Percentiles rank a stretch among this genome's conserved stretches.
Conservation (phyloP, 2,797 vertebrate genomes). For the Argya squamiceps region DNA sequence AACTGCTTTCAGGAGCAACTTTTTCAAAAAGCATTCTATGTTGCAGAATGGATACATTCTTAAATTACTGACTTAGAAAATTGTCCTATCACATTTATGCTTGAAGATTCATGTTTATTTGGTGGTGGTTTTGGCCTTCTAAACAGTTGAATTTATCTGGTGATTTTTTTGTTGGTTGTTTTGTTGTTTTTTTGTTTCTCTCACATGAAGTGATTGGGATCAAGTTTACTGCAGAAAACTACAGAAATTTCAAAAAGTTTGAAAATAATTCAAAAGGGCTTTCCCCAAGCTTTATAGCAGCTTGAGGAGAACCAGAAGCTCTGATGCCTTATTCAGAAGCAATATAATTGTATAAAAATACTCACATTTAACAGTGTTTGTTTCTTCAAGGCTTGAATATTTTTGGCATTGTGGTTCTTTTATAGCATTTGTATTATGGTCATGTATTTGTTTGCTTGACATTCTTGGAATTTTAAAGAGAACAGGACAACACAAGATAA, state of each 20-base stretch:
- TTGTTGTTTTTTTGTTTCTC: neutral
- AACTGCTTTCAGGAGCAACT: neutral
- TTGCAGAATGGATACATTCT: neutral
- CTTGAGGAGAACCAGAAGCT: neutral
- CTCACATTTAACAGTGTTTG: neutral
- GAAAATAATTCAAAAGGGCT: neutral
- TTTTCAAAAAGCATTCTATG: neutral
- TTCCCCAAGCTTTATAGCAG: neutral
- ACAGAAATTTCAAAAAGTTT: neutral
- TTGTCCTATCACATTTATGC: neutral
- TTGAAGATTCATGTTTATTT: neutral
- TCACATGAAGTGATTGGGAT: neutral
- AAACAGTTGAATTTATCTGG: neutral
- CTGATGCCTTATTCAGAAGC: neutral
- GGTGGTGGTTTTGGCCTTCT: neutral
- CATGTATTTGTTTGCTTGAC: neutral
- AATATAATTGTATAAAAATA: neutral
- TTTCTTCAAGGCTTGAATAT: neutral
- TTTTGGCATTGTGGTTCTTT: neutral
- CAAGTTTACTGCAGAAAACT: neutral
- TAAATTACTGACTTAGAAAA: neutral
- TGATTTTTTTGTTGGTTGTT: neutral
- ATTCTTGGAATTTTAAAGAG: neutral
- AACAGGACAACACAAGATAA: neutral
- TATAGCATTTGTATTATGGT: neutral